phyloP scores from a whole-genome alignment of 2,113 vertebrate species.

The Dryoscopus gambensis region DNA sequence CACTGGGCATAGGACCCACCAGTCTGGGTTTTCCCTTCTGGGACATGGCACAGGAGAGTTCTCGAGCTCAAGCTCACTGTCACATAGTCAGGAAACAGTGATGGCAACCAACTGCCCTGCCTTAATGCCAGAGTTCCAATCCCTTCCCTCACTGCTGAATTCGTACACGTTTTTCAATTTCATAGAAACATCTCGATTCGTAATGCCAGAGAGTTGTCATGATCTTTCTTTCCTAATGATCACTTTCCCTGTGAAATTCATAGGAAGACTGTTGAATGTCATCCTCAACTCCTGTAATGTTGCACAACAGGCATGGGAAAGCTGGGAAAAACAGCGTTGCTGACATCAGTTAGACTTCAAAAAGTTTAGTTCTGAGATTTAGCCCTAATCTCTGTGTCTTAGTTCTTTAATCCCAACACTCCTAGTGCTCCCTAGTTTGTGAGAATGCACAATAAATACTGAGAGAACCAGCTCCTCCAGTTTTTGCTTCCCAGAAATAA shows the following conservation, averaged over 20 bases:
- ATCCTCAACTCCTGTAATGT: not conserved
- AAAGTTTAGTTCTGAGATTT: not conserved
- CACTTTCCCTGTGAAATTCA: not conserved
- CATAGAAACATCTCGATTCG: not conserved
- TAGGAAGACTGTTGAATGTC: not conserved
- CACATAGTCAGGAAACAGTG: not conserved
- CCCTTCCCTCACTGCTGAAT: not conserved
- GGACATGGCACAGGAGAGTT: accelerated
- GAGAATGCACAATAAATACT: not conserved
- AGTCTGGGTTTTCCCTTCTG: not conserved
- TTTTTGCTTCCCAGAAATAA: accelerated
- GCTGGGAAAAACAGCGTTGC: not conserved
- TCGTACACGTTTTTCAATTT: not conserved
- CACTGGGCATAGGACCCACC: accelerated
- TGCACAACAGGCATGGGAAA: not conserved
- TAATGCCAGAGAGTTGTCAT: not conserved
- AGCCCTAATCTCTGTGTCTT: not conserved
- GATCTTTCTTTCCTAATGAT: not conserved
- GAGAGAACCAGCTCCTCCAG: not conserved
- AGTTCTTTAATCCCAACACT: not conserved
- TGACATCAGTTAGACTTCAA: not conserved
- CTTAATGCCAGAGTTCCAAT: not conserved
- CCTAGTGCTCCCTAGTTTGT: not conserved
- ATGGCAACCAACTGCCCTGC: not conserved
- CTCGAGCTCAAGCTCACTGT: not conserved